These are phyloP conservation scores for Clistopyga incitator DNA, from an alignment of 2,888 invertebrate species.

Conservation along the genomic window DNA sequence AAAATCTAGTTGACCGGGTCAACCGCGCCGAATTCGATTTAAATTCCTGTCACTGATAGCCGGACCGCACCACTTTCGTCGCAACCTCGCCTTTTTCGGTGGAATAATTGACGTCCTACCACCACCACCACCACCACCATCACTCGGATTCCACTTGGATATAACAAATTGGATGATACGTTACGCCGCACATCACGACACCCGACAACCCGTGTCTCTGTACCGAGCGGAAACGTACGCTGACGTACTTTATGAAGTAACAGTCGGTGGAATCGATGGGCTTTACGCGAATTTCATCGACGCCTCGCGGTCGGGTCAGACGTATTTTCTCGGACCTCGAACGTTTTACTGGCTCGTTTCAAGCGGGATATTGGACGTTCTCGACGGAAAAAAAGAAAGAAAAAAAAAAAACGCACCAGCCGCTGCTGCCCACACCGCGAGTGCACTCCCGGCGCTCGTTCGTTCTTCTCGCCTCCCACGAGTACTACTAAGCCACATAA, in stretches of 20 bases:
- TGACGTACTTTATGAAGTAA: slow-evolving; percentile 35
- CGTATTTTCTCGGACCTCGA: slow-evolving; percentile 28
- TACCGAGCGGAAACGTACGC: slow-evolving; percentile 11
- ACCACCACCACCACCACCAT: background rate
- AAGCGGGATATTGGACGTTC: slow-evolving; percentile 29
- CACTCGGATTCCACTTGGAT: background rate
- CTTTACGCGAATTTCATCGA: slow-evolving; percentile 43
- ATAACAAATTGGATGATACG: slow-evolving; percentile 48
- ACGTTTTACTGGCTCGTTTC: slow-evolving; percentile 29
- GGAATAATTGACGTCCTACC: slow-evolving; percentile 30
- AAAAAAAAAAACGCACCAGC: too few species aligned
- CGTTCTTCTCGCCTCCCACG: slow-evolving; percentile 17
- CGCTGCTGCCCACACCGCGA: background rate
- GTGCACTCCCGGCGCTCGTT: slow-evolving; percentile 39
- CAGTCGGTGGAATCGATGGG: slow-evolving; percentile 21
- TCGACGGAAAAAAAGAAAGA: background rate
- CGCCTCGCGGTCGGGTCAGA: slow-evolving; percentile 28
- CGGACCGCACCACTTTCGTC: slow-evolving; percentile 6
- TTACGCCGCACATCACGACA: slow-evolving; percentile 33
- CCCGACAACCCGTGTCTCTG: background rate
- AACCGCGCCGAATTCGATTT: slow-evolving; percentile 52
- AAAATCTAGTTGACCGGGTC: slow-evolving; percentile 50
- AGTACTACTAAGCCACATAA: slow-evolving; percentile 21
- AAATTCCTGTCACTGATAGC: slow-evolving; percentile 52
- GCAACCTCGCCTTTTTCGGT: background rate